Evolutionary conservation across 2,113 vertebrate species (phyloP).

Genomic region (Saguinus midas): DNA sequence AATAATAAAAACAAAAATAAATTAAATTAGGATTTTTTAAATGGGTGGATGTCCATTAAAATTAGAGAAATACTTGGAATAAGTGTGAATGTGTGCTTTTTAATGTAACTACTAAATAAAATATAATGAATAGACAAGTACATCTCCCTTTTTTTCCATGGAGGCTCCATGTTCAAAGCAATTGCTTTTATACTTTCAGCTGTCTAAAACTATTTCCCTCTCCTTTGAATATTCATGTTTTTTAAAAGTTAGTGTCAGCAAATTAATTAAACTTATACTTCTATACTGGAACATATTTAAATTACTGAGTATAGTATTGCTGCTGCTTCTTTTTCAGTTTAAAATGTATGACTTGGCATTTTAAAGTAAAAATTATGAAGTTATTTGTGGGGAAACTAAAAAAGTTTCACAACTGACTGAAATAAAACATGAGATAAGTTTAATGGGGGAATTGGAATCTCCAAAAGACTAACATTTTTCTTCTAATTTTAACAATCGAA

Average conservation of each 20-base stretch:
- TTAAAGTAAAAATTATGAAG: constrained; percentile 48
- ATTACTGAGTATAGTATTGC: not conserved
- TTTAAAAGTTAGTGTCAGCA: constrained; percentile 46
- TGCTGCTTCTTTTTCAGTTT: constrained; percentile 39
- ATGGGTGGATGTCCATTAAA: constrained; percentile 45
- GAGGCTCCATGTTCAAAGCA: constrained; percentile 69
- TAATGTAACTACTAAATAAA: constrained; percentile 61
- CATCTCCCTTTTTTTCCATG: constrained; percentile 19
- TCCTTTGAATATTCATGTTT: constrained; percentile 28
- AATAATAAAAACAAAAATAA: no score
- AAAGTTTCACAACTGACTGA: constrained; percentile 23
- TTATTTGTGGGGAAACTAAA: constrained; percentile 57
- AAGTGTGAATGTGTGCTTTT: constrained; percentile 53
- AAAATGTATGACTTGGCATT: constrained; percentile 40
- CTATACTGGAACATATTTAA: constrained; percentile 40
- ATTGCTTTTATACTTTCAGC: constrained; percentile 61
- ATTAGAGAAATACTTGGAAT: constrained; percentile 61
- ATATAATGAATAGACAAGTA: constrained; percentile 19
- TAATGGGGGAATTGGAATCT: not conserved
- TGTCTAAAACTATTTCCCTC: constrained; percentile 43
- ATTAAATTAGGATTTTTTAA: constrained; percentile 36
- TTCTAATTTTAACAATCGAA: not conserved
- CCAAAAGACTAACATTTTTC: constrained; percentile 38
- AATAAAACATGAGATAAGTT: constrained; percentile 19
- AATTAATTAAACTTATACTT: constrained; percentile 63